phyloP scores from a whole-genome alignment of 2,113 vertebrate genomes.

The Apistogramma diplotaenia region DNA sequence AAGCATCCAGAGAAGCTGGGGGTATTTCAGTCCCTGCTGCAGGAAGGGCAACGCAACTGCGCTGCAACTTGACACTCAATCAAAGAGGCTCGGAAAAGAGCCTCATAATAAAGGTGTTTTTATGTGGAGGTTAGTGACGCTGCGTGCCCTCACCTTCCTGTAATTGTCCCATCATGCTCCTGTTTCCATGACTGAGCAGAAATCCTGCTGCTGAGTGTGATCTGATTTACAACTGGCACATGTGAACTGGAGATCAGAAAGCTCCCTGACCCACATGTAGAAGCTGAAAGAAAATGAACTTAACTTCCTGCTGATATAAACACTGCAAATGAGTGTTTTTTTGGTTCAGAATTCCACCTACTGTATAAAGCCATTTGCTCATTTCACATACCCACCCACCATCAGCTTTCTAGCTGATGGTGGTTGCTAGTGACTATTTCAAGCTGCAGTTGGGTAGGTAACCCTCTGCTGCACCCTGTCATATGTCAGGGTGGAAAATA shows the following conservation, averaged over 20 bases:
- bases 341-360: too few relatives aligned
- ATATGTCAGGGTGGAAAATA: not conserved
- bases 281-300: not conserved
- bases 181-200: slow-evolving; percentile 55
- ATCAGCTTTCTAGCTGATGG: accelerated
- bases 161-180: slow-evolving; percentile 47
- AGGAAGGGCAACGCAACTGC: slow-evolving; percentile 56
- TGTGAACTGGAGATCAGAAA: not conserved
- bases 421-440: not conserved
- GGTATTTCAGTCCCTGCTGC: slow-evolving; percentile 35
- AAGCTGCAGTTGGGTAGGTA: not conserved
- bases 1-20: slow-evolving; percentile 51
- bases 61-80: slow-evolving; percentile 21
- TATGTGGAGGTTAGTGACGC: slow-evolving; percentile 38
- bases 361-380: not conserved
- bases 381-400: too few relatives aligned
- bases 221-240: not conserved
- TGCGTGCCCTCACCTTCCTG: slow-evolving; percentile 41
- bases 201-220: not conserved
- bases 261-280: not conserved
- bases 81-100: slow-evolving; percentile 51
- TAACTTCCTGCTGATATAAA: not conserved
- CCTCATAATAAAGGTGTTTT: slow-evolving; percentile 46
- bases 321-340: too few relatives aligned
- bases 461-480: not conserved